Evolutionary conservation across 2,797 vertebrate species (phyloP), one percentile per base, ranked within the genome.

Genomic region (Ambastaia sidthimunki): DNA sequence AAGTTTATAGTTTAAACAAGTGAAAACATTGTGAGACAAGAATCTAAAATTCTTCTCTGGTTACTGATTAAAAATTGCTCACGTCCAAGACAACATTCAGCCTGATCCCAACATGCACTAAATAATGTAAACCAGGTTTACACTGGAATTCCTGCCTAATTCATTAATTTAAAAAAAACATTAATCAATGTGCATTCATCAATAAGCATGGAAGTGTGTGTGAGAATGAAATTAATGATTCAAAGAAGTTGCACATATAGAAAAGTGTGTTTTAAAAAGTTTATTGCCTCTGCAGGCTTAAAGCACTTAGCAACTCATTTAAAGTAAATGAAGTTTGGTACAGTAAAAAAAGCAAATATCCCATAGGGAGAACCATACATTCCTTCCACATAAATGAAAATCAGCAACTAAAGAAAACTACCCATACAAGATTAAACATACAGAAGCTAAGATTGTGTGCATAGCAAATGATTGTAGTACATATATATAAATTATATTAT

Each of bases 291-390:
- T 16, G 13, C 44, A 68, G 37, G 65, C 73, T 74, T 71, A 21
- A 59, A 66, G 52, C 16, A 60, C 25, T 67, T 34, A 13, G 60
- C 21, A 78, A 80, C 48, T 68, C 66, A 75, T 34, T 75, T 86
- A 55, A 84, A 82, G 47, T 63, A 69, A 60, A 82, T 66, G 50
- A 74, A 50, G 54, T 41, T 80, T 80, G 67, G 47, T 76, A 80
- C 25, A 84, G 82, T 82, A 82, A 44, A 74, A 84, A 83, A 69
- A 47, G 76, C 37, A 34, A 68, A 84, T 50, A 82, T 86, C 85
- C 85, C 85, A 86, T 84, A 83, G 85, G 83, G 85, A 86, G 63
- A 62, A 67, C 6, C 13, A 48, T 55, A 80, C 7, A 68, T 80
- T 67, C 28, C 70, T 73, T 80, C 70, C 70, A 72, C 52, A 75